Conservation (phyloP, 2,113 vertebrate genomes). For the Elanus axillaris region DNA sequence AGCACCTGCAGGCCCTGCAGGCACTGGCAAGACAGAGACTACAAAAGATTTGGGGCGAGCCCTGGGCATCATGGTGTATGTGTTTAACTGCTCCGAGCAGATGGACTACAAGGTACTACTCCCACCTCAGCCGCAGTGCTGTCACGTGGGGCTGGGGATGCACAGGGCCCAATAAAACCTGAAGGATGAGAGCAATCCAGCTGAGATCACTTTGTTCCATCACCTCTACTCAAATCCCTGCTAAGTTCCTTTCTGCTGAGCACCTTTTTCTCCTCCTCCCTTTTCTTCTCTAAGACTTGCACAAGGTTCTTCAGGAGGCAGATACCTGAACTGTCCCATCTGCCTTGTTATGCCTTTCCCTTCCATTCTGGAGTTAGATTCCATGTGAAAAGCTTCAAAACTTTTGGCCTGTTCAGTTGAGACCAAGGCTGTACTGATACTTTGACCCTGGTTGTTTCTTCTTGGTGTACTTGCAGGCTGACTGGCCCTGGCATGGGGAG, state of each 20-base stretch:
- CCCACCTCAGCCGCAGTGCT: accelerated
- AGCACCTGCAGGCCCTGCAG: constrained; percentile 90
- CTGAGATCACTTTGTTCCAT: not conserved
- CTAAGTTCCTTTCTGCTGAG: not conserved
- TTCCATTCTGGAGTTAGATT: not conserved
- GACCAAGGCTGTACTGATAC: not conserved
- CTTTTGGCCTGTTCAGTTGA: not conserved
- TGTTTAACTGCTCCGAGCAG: constrained; percentile 98
- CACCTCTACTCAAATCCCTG: not conserved
- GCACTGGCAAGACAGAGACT: constrained; percentile 95
- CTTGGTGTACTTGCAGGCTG: accelerated
- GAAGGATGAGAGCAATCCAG: not conserved
- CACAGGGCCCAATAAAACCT: accelerated
- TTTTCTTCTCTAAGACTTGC: not conserved
- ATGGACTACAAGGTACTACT: constrained; percentile 94
- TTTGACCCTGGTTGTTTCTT: accelerated
- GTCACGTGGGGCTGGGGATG: accelerated
- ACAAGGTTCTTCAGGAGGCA: not conserved
- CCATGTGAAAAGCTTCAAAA: not conserved
- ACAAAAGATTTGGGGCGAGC: constrained; percentile 94
- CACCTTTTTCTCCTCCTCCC: not conserved
- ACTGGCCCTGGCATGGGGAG: too few species aligned
- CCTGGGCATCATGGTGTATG: constrained; percentile 93
- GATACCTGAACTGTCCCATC: not conserved
- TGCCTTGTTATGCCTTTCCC: not conserved